Evolutionary conservation across 2,888 invertebrate species (phyloP).

Genomic region (Physocephala rufipes): DNA sequence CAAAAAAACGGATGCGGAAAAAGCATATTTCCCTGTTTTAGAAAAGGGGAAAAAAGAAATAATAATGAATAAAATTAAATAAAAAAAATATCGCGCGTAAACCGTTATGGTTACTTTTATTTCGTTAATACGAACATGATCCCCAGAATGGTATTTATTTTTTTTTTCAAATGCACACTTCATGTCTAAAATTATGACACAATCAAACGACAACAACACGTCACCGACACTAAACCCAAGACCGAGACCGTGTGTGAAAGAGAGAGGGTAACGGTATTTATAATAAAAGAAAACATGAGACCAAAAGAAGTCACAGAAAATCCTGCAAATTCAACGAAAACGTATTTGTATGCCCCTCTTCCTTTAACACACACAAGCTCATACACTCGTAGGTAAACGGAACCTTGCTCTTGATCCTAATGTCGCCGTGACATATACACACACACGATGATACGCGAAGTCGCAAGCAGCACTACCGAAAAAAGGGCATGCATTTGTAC

Average conservation of each 20-base stretch:
- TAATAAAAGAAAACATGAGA: neutral
- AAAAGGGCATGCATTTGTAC: slow-evolving; percentile 6
- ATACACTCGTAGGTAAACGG: slow-evolving; percentile 28
- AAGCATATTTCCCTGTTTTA: neutral
- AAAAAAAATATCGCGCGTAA: neutral
- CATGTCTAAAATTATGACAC: neutral
- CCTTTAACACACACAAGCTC: too few relatives aligned
- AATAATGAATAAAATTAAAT: too few relatives aligned
- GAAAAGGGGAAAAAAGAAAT: neutral
- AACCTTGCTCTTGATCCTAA: slow-evolving; percentile 40
- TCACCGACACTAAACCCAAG: neutral
- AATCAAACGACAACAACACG: neutral
- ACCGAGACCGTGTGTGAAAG: too few relatives aligned
- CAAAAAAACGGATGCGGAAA: slow-evolving; percentile 18
- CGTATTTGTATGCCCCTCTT: too few relatives aligned
- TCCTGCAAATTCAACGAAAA: neutral
- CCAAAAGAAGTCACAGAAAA: neutral
- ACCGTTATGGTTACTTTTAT: too few relatives aligned
- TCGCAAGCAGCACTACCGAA: neutral
- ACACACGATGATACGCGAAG: neutral
- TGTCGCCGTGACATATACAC: neutral
- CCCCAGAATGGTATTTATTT: neutral
- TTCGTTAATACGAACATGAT: neutral
- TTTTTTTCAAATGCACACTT: slow-evolving; percentile 26
- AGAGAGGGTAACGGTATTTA: too few relatives aligned